Evolutionary conservation across 2,888 invertebrate genomes (phyloP).

Genomic region (Uropetala carovei): DNA sequence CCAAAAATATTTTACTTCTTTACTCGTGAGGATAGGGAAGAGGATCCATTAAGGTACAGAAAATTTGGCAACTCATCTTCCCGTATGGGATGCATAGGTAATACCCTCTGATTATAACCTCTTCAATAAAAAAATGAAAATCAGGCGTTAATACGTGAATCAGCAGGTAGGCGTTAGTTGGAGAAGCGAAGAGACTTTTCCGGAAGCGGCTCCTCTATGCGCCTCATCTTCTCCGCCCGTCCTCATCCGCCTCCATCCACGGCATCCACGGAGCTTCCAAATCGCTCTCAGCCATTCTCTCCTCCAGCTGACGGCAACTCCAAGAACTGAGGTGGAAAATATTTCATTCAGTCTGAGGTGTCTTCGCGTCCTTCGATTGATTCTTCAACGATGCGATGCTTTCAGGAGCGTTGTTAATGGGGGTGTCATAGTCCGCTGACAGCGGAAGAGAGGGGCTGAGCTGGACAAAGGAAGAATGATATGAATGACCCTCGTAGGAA

Average conservation of each 20-base stretch:
- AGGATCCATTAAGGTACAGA: too few relatives aligned
- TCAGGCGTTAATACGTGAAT: too few relatives aligned
- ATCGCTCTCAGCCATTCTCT: not conserved
- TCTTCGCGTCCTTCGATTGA: not conserved
- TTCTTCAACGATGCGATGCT: slow-evolving; percentile 47
- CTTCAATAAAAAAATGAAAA: too few relatives aligned
- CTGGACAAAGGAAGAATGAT: slow-evolving; percentile 53
- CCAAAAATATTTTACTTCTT: too few relatives aligned
- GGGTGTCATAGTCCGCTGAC: slow-evolving; percentile 68
- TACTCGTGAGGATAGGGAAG: too few relatives aligned
- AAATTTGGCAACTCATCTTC: too few relatives aligned
- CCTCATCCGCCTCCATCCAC: not conserved
- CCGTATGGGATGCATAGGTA: too few relatives aligned
- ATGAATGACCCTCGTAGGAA: slow-evolving; percentile 6
- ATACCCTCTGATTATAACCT: too few relatives aligned
- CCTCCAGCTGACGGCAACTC: not conserved
- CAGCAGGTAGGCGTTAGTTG: too few relatives aligned
- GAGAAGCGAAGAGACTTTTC: too few relatives aligned
- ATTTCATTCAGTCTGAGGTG: not conserved
- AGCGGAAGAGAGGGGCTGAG: slow-evolving; percentile 46
- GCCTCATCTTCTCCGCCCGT: not conserved
- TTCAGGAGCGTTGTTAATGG: slow-evolving; percentile 68
- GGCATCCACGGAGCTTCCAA: not conserved
- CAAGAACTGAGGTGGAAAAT: not conserved
- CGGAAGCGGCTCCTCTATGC: not conserved